These are phyloP conservation scores for Cryptus armator DNA, from an alignment of 2,888 invertebrate genomes.

Conservation along the genomic window DNA sequence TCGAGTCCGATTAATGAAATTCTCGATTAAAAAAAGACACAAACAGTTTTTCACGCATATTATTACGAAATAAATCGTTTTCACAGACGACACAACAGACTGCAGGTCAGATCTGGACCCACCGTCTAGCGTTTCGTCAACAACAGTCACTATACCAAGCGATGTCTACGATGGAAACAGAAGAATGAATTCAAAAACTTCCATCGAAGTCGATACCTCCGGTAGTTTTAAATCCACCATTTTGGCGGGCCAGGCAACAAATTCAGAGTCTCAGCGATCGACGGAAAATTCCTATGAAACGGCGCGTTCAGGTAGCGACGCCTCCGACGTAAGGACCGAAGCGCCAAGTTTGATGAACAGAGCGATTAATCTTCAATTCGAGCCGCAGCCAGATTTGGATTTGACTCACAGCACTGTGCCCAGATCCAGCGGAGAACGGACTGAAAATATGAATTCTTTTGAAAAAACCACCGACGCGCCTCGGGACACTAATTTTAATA, in stretches of 20 bases:
- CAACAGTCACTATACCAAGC: not conserved
- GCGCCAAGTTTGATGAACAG: slow-evolving; percentile 55
- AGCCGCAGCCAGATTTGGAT: slow-evolving; percentile 45
- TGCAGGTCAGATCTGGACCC: slow-evolving; percentile 48
- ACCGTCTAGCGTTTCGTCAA: not conserved
- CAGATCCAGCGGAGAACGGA: slow-evolving; percentile 25
- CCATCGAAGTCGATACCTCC: slow-evolving; percentile 26
- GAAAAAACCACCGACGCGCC: slow-evolving; percentile 25
- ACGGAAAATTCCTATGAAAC: slow-evolving; percentile 62
- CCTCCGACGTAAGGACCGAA: slow-evolving; percentile 43
- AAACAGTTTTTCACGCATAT: not conserved
- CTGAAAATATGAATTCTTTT: slow-evolving; percentile 41
- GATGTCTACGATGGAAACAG: not conserved
- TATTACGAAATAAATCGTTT: not conserved
- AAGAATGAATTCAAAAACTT: not conserved
- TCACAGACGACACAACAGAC: slow-evolving; percentile 43
- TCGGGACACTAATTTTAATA: slow-evolving; percentile 57
- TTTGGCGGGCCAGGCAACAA: slow-evolving; percentile 50
- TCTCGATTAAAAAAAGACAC: not conserved
- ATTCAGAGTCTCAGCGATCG: slow-evolving; percentile 36
- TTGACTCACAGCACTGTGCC: slow-evolving; percentile 25
- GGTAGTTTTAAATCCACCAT: slow-evolving; percentile 60
- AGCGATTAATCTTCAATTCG: slow-evolving; percentile 46
- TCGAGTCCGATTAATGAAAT: not conserved
- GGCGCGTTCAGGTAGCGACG: slow-evolving; percentile 15